Evolutionary conservation across 2,113 vertebrate species (phyloP), one percentile per base, ranked within the genome.

Genomic region (Morone saxatilis): DNA sequence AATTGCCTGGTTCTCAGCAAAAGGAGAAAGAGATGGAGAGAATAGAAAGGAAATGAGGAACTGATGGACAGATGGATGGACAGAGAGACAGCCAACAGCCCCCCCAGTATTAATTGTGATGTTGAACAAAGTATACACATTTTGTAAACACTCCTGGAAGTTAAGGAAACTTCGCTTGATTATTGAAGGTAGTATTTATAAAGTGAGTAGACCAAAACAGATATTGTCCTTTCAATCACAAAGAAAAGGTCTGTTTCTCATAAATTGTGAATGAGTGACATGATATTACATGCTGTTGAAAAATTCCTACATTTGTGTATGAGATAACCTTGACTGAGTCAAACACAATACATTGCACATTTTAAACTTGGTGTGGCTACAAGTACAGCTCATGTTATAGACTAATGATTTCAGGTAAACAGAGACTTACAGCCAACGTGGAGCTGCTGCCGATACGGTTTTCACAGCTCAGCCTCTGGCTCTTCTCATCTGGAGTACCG

Each of bases 351-450:
- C 31, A 31, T 31, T 31, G 3, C 31, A 31, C 31, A 31, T 31
- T 31, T 31, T 3, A 3, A 57, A 57, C 9, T 2, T 19, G 5
- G n/a, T 60, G 45, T 12, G 4, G n/a, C 17, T 48, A 31, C 1
- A 13, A 20, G 47, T 16, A 17, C 38, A 71, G 40, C 48, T 65
- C 38, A 10, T 54, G 16, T 43, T 56, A 10, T 10, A 31, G 5
- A 70, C 17, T 19, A 38, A 53, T n/a, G 50, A 40, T 22, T 45
- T 19, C 25, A 63, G 76, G 38, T 16, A 38, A 80, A 50, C 20
- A 66, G 1, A 51, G 45, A 95, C 97, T 97, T 92, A 99, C 98
- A 70, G 96, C 95, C 54, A 99, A 84, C 0, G 97, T 99, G 0
- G 97, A 94, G 2, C 96, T 96, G 91, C 97, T 97, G 3, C 90